Base-by-base conservation (phyloP, 1,140 invertebrate genomes). In the Doryteuthis pealeii region DNA sequence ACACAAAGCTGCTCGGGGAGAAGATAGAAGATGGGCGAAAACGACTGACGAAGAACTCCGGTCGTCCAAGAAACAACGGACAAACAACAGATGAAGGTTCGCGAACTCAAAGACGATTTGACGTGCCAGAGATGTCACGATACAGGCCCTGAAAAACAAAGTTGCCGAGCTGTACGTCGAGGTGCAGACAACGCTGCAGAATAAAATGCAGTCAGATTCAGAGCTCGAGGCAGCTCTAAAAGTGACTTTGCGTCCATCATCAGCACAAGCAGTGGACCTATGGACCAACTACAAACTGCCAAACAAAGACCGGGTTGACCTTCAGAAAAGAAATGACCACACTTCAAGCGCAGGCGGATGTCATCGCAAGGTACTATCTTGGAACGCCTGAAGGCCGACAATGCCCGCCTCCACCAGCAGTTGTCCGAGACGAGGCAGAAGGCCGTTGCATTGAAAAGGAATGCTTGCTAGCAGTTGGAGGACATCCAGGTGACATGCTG, bases 401-500 rank as follows among this genome's bases (percentile, higher is more conserved):
- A 83, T 72, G 78, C 74, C 31, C 81, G 82, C 40, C 76, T 88
- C 1, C 79, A 83, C 33, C 84, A 85, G 33, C 82, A 87, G 74
- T 76, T 89, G 65, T 78, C 79, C 58, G 87, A 89, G 40, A 85
- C 79, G 30, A 87, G 89, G 70, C 84, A 89, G 66, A 85, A 82
- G 74, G 83, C 84, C 12, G 75, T n/a, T 89, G 69, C n/a, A 82
- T 83, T 71, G 89, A 90, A 66, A 90, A 90, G 78, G 87, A 89
- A 68, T 81, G 35, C 80, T 90, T 66, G 87, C 88, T 72, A 85
- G 43, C 88, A 89, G 76, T 73, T 90, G 71, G 88, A 90, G 74
- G 79, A 81, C n/a, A 89, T 90, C 75, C 84, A 89, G 80, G 82
- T 32, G 89, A 89, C 75, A 89, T 90, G 88, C 80, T 89, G 82